Conservation (phyloP, 2,888 invertebrate genomes). For the Lochmaea crataegi region DNA sequence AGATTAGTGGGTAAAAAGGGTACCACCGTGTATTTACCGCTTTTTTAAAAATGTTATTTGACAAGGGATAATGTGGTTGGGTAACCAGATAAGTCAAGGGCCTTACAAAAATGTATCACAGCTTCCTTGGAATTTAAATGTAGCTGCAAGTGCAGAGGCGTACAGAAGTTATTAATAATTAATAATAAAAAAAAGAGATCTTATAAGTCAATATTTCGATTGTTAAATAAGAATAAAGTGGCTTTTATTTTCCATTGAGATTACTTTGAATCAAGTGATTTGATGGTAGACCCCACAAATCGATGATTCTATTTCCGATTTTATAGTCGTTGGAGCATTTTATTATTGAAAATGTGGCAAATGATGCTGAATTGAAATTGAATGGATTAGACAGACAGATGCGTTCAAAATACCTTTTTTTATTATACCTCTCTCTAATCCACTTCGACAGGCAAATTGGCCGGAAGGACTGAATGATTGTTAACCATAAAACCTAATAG, state of each 20-base stretch:
- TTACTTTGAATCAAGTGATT: background rate
- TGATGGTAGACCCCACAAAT: background rate
- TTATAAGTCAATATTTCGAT: background rate
- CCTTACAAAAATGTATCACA: constrained; percentile 25
- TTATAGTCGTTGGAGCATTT: background rate
- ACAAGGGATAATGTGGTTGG: constrained; percentile 16
- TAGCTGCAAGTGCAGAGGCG: background rate
- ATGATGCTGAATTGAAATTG: background rate
- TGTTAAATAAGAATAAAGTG: too few relatives aligned
- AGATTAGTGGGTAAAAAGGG: constrained; percentile 13
- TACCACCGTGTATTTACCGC: background rate
- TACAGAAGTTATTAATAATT: too few relatives aligned
- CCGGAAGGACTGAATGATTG: background rate
- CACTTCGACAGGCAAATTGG: background rate
- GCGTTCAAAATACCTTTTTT: background rate
- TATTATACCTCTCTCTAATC: background rate
- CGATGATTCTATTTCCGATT: background rate
- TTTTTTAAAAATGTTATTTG: constrained; percentile 6
- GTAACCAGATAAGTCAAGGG: constrained; percentile 34
- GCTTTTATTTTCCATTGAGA: too few relatives aligned
- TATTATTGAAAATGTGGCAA: background rate
- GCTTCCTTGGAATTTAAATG: constrained; percentile 21
- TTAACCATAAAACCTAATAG: background rate
- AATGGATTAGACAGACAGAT: background rate
- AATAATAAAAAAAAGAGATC: background rate